A percentile compares a stretch with the other conserved stretches of the same genome.
Conservation (phyloP, 2,113 vertebrate species). For the human region DNA sequence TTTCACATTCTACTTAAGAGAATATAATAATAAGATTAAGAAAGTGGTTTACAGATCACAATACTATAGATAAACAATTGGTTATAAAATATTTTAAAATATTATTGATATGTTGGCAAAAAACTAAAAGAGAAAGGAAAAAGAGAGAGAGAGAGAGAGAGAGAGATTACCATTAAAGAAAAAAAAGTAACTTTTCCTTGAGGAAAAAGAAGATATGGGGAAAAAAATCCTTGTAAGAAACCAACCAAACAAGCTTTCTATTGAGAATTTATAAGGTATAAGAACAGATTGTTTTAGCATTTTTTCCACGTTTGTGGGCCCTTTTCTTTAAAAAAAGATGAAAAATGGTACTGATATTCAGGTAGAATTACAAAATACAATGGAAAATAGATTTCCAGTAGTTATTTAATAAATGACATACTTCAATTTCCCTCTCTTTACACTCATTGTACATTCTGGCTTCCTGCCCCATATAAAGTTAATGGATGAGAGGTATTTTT, state of each 20-base stretch:
- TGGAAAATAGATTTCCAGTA: background rate
- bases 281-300: background rate
- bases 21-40: background rate
- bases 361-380: background rate
- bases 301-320: background rate
- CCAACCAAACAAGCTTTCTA: background rate
- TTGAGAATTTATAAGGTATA: background rate
- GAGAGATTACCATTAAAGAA: background rate
- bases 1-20: no score
- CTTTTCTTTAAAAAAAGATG: background rate
- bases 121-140: background rate
- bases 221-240: background rate
- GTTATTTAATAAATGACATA: background rate
- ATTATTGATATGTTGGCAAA: background rate
- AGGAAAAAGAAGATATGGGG: background rate
- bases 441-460: background rate
- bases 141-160: no score
- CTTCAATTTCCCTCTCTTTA: background rate
- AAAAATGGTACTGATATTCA: background rate
- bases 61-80: background rate
- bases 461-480: background rate
- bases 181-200: background rate
- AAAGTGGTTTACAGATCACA: background rate
- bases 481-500: background rate
- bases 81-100: background rate